phyloP scores from a whole-genome alignment of 1,140 invertebrate genomes.

The Eueides isabella region DNA sequence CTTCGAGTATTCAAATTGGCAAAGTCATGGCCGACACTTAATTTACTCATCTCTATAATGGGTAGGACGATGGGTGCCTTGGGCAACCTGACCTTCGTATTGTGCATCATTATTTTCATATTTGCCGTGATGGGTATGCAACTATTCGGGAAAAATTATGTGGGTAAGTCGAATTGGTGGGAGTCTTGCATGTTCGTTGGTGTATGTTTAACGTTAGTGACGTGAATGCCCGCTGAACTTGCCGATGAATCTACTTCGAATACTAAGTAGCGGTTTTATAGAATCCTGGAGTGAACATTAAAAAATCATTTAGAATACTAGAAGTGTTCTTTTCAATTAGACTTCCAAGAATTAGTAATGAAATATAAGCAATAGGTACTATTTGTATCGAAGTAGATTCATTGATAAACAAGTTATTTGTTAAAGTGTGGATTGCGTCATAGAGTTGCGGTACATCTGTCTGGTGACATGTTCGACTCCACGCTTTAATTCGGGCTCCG shows the following conservation, averaged over 20 bases:
- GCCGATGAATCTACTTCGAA: constrained; percentile 63
- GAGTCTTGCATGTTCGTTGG: constrained; percentile 81
- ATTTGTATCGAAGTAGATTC: constrained; percentile 40
- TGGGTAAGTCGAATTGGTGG: constrained; percentile 84
- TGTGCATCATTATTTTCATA: constrained; percentile 99
- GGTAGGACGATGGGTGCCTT: constrained; percentile 98
- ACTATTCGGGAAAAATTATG: constrained; percentile 97
- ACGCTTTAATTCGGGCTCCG: constrained; percentile 55
- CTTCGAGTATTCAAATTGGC: constrained; percentile 99
- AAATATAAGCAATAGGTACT: constrained; percentile 5
- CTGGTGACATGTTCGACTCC: constrained; percentile 44
- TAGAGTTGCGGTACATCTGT: constrained; percentile 34
- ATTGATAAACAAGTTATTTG: constrained; percentile 43
- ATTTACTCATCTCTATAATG: constrained; percentile 99
- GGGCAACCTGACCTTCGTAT: constrained; percentile 98
- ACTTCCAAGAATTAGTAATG: background rate
- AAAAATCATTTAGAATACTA: constrained; percentile 24
- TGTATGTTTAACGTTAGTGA: constrained; percentile 71
- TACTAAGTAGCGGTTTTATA: constrained; percentile 24
- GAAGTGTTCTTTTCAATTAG: constrained; percentile 22
- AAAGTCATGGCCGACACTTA: constrained; percentile 99
- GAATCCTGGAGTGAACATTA: constrained; percentile 26
- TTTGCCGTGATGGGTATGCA: constrained; percentile 99
- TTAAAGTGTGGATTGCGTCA: constrained; percentile 48
- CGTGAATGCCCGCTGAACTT: constrained; percentile 48